A percentile compares a stretch with the other conserved stretches of the same genome.
Evolutionary conservation across 2,797 vertebrate genomes (phyloP).

Genomic region (Molossus molossus): DNA sequence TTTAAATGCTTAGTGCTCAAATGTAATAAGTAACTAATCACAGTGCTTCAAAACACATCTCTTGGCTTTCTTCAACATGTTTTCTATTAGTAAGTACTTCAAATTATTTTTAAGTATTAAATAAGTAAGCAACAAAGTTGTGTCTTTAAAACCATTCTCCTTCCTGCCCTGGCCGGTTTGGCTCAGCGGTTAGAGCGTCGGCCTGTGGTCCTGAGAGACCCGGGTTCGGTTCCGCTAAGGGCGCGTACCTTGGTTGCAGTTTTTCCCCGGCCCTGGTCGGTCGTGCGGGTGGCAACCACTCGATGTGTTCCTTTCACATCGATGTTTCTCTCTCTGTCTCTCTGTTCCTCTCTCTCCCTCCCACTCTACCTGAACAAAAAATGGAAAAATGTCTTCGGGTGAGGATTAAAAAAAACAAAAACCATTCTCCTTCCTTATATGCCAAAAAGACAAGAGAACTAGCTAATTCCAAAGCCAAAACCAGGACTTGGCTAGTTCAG

Average conservation of each 20-base stretch:
- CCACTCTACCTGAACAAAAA: too few relatives aligned
- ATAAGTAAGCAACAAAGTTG: conserved; percentile 22
- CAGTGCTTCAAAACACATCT: background rate
- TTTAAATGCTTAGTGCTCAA: background rate
- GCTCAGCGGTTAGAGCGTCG: too few relatives aligned
- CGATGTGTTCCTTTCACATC: too few relatives aligned
- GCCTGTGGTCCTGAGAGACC: too few relatives aligned
- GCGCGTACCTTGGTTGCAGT: too few relatives aligned
- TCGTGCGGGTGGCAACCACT: too few relatives aligned
- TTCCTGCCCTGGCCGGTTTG: background rate
- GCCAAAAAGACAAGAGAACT: background rate
- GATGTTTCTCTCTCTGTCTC: too few relatives aligned
- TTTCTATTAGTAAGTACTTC: conserved; percentile 54
- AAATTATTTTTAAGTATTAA: conserved; percentile 47
- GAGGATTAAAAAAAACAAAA: background rate
- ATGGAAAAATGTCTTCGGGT: too few relatives aligned
- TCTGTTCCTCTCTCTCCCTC: too few relatives aligned
- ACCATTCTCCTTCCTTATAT: conserved; percentile 6
- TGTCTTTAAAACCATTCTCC: conserved; percentile 30
- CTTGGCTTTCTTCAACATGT: background rate
- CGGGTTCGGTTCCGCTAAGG: too few relatives aligned
- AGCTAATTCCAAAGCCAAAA: conserved; percentile 18
- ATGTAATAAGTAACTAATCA: conserved; percentile 11
- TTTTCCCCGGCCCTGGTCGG: too few relatives aligned
- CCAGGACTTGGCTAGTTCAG: background rate